Conservation (phyloP, 1,140 invertebrate genomes). For the Apis laboriosa region DNA sequence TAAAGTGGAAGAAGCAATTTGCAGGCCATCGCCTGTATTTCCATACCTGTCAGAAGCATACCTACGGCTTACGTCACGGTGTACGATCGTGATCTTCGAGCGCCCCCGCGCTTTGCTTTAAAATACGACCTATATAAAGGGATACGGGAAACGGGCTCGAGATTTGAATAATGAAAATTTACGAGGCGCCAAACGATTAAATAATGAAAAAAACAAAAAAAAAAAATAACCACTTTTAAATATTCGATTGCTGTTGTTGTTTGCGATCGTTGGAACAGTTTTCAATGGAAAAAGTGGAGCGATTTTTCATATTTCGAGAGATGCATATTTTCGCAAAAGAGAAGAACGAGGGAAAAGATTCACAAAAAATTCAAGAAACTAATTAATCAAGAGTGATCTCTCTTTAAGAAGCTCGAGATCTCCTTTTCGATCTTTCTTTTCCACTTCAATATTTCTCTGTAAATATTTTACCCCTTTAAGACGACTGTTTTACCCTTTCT, state of each 20-base stretch:
- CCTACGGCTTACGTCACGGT: constrained; percentile 44
- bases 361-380: background rate
- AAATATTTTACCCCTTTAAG: no score
- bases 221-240: constrained; percentile 39
- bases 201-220: constrained; percentile 32
- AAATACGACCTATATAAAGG: constrained; percentile 21
- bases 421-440: background rate
- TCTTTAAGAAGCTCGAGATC: background rate
- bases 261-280: background rate
- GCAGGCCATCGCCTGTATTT: constrained; percentile 59
- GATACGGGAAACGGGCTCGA: background rate
- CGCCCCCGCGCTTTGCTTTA: constrained; percentile 3
- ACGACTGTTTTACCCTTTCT: no score
- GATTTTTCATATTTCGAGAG: background rate
- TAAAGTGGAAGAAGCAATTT: constrained; percentile 67
- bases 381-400: background rate
- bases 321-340: background rate
- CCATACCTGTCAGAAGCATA: constrained; percentile 58
- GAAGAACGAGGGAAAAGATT: background rate
- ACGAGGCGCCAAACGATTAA: background rate
- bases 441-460: no score
- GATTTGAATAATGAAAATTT: constrained; percentile 11
- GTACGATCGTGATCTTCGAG: constrained; percentile 52
- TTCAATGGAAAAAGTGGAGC: background rate
- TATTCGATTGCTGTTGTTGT: background rate